Base-by-base conservation (phyloP, 1,140 invertebrate genomes). In the Eubasilissa regina region DNA sequence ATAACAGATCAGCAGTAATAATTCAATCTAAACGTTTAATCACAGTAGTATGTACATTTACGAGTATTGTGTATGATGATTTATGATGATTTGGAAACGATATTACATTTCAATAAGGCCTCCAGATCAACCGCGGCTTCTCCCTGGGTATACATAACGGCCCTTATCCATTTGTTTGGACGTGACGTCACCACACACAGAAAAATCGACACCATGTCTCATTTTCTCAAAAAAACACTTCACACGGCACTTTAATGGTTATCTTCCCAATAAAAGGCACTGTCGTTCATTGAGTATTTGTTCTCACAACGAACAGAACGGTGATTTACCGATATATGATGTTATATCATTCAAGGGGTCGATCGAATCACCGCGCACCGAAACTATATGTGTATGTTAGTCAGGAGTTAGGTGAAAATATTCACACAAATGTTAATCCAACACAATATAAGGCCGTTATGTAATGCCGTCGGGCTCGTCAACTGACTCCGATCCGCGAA, bases 361-460 rank as follows among this genome's bases (percentile, higher is more conserved):
- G 48, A 51, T 51, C n/a, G 11, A 51, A 3, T 19, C 58, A 25
- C 11, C 17, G 11, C 58, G 13, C 10, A n/a, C 12, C 1, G 11
- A 1, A 19, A 15, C 58, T 60, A 45, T 6, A 66, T 45, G 62
- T 43, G 35, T 35, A 13, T n/a, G 62, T 66, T 13, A 25, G 21
- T 15, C 35, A n/a, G 19, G 21, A 25, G 17, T 25, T 11, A 43
- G 13, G n/a, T 35, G 19, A 55, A 73, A 53, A 55, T 48, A 53
- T 12, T 73, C 19, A 21, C 47, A 15, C 68, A 35, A 68, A 48
- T 68, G 44, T 53, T 66, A 68, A 68, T 77, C 25, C 68, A 77
- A 70, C 75, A 70, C 48, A 76, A 51, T 62, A 76, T 62, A 79
- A 60, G 60, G 78, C 78, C 78, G 78, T 79, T 79, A 79, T 75